These are phyloP conservation scores for Belgica antarctica DNA, from an alignment of 2,888 invertebrate species.

Conservation along the genomic window DNA sequence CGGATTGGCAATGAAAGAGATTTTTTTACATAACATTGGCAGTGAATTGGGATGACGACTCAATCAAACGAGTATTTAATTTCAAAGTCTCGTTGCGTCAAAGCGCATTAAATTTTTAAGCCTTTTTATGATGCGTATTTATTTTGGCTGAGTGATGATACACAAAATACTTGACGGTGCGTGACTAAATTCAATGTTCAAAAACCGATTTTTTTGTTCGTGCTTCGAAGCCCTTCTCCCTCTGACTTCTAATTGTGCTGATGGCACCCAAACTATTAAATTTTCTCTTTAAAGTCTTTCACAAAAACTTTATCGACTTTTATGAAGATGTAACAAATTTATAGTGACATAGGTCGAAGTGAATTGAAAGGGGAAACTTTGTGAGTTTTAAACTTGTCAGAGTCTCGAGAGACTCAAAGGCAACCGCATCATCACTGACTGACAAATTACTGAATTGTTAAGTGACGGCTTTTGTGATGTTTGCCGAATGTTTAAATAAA, in stretches of 20 bases:
- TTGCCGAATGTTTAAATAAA: no score
- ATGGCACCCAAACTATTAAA: no score
- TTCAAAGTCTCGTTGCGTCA: conserved; percentile 2
- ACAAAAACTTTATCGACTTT: no score
- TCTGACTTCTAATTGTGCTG: not conserved
- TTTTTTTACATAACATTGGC: conserved; percentile 11
- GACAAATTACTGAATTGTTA: not conserved
- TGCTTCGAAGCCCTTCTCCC: not conserved
- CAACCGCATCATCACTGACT: not conserved
- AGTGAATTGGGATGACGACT: conserved; percentile 37
- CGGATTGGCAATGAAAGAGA: not conserved
- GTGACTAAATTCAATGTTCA: conserved; percentile 39
- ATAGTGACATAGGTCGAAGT: not conserved
- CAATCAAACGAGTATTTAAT: conserved; percentile 41
- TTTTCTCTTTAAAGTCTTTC: no score
- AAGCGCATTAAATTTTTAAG: conserved; percentile 6
- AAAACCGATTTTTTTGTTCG: conserved; percentile 21
- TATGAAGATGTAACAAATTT: no score
- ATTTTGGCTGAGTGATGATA: conserved; percentile 40
- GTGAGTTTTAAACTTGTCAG: not conserved
- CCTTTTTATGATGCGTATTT: conserved; percentile 14
- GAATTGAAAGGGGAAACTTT: no score
- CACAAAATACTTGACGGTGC: conserved; percentile 29
- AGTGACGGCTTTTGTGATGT: no score
- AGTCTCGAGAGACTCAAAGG: not conserved